phyloP scores from a whole-genome alignment of 1,140 invertebrate genomes.

The Drosophila micromelanica region DNA sequence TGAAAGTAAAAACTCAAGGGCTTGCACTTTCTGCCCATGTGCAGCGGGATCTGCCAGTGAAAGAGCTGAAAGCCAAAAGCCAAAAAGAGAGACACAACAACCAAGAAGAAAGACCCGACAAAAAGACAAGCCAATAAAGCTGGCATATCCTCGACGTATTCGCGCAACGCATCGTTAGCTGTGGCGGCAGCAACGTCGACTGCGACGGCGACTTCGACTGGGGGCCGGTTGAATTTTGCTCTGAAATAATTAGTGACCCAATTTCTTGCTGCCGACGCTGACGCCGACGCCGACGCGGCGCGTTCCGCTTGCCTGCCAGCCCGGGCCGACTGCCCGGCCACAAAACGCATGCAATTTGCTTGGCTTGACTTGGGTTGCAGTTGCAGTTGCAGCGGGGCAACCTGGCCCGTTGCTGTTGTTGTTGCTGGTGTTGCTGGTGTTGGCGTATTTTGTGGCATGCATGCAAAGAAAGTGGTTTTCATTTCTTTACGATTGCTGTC shows the following conservation, averaged over 20 bases:
- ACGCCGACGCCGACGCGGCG: conserved; percentile 35
- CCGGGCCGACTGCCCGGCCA: conserved; percentile 28
- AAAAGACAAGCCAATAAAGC: conserved; percentile 3
- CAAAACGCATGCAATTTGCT: conserved; percentile 73
- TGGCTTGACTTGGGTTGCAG: conserved; percentile 54
- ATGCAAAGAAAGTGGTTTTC: conserved; percentile 84
- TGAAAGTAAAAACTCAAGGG: conserved; percentile 84
- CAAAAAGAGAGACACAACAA: conserved; percentile 29
- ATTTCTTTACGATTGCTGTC: conserved; percentile 78
- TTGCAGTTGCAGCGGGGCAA: conserved; percentile 20
- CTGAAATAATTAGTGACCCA: conserved; percentile 83
- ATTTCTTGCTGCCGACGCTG: conserved; percentile 64
- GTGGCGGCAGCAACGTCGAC: conserved; percentile 22
- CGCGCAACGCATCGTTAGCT: conserved; percentile 76
- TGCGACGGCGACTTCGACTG: background rate
- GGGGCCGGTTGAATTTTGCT: conserved; percentile 76
- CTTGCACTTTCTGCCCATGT: conserved; percentile 77
- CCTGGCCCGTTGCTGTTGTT: background rate
- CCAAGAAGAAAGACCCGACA: conserved; percentile 17
- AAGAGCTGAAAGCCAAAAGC: conserved; percentile 41
- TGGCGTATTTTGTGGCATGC: conserved; percentile 81
- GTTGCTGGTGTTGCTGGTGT: conserved; percentile 46
- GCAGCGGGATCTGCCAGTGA: conserved; percentile 25
- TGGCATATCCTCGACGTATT: conserved; percentile 58
- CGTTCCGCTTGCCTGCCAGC: conserved; percentile 74